Conservation (phyloP, 2,888 invertebrate species). For the Sesamia inferens region DNA sequence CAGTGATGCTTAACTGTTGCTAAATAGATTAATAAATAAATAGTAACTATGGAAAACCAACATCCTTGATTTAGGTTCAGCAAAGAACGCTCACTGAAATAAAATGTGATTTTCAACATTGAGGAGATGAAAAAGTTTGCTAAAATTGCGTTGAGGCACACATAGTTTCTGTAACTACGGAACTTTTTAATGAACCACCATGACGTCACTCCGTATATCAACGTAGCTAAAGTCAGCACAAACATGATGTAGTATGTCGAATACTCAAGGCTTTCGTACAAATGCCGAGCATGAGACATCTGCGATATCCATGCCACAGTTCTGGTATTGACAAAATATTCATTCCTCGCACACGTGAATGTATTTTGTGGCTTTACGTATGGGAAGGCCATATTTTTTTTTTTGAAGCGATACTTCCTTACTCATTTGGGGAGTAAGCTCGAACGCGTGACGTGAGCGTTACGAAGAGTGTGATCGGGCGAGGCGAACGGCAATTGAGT, state of each 20-base stretch:
- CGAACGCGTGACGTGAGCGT: no score
- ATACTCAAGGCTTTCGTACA: background rate
- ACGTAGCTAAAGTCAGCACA: background rate
- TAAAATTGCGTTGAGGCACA: background rate
- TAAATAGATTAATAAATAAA: slow-evolving; percentile 9
- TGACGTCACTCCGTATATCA: slow-evolving; percentile 17
- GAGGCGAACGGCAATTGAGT: no score
- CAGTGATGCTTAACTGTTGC: slow-evolving; percentile 5
- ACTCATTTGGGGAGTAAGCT: no score
- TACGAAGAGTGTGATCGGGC: no score
- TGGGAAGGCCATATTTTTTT: no score
- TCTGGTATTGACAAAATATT: no score
- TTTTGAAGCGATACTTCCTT: no score
- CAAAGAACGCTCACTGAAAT: background rate
- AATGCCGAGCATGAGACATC: no score
- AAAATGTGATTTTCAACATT: background rate
- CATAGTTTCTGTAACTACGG: slow-evolving; percentile 9
- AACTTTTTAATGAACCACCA: slow-evolving; percentile 5
- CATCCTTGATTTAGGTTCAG: background rate
- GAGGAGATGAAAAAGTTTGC: no score
- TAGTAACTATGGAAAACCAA: background rate
- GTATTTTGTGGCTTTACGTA: no score
- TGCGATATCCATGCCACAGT: no score
- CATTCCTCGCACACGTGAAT: no score
- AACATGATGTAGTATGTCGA: background rate